Base-by-base conservation (phyloP, 2,888 invertebrate genomes). In the Microctonus aethiopoides region DNA sequence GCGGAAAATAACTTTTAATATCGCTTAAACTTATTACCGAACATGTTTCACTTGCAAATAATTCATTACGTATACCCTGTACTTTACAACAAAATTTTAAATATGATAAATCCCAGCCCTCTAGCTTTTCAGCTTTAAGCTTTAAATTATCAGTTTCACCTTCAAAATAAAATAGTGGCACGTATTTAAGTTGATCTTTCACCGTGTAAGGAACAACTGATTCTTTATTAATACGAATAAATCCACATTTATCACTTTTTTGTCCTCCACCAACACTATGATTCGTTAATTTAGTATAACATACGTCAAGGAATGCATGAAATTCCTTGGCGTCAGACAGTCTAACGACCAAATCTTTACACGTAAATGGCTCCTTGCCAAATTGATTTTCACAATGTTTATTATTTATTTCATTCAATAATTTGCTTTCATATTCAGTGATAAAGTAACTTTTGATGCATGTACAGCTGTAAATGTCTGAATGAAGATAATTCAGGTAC, bases 21-120 rank as follows among this genome's bases (percentile, higher is more conserved):
- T 96, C 96, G 51, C 93, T 92, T 78, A 96, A 89, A 88, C 95
- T 95, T 72, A 96, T 96, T 80, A 96, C 96, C 67, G 94, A 93
- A 87, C 96, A 96, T 10, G 94, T 94, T 83, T 96, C 95, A 89
- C 94, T 95, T 22, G 95, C 94, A 87, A 96, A 96, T 71, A 96
- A 87, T 88, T 96, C 96, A 83, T 95, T 96, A 75, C 96, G 89
- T 78, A 96, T 96, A 64, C 96, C 96, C 87, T 96, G 96, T 76
- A 97, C 96, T 88, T 96, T 96, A 87, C 96, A 96, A 87, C 96
- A 96, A 87, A 97, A 96, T 87, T 96, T 96, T 75, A 97, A 89
- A 87, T 97, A 97, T 0, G 96, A 95, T 76, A 96, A 88, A 87
- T 96, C 96, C 97, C 96, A 97, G 72, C 95, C 95, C 82, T 94